Conservation (phyloP, 2,888 invertebrate species). For the Thyatira batis region DNA sequence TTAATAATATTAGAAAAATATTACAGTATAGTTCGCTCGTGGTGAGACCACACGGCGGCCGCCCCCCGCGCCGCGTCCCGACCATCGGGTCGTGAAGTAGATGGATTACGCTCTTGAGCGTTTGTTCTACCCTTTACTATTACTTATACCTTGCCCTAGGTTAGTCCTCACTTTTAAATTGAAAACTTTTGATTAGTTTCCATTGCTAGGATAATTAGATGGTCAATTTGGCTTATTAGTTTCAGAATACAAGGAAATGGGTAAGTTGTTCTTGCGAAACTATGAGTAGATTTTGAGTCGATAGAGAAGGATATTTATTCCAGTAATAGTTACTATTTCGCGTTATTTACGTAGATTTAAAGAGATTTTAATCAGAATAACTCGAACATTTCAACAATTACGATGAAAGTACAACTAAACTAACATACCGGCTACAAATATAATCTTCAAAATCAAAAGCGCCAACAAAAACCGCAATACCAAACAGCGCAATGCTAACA, state of each 20-base stretch:
- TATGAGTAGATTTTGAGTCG: no score
- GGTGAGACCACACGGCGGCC: conserved; percentile 6
- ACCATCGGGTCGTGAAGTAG: conserved; percentile 69
- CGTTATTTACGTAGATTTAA: no score
- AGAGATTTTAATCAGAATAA: neutral
- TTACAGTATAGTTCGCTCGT: no score
- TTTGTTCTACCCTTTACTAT: conserved; percentile 61
- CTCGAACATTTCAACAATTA: neutral
- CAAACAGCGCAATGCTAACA: conserved; percentile 29
- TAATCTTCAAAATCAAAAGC: neutral
- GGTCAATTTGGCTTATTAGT: neutral
- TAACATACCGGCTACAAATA: conserved; percentile 1
- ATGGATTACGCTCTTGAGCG: conserved; percentile 73
- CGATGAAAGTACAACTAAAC: neutral
- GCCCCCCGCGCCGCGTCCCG: conserved; percentile 29
- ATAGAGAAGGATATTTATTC: no score
- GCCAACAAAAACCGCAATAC: conserved; percentile 21
- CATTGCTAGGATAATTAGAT: neutral
- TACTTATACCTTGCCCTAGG: conserved; percentile 38
- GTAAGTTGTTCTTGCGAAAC: no score
- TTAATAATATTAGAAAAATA: no score
- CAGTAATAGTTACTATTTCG: no score
- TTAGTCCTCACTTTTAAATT: conserved; percentile 37
- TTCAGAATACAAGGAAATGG: no score
- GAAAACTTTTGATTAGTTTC: conserved; percentile 30